Conservation (phyloP, 1,140 invertebrate species). For the Ridgeia piscesae region DNA sequence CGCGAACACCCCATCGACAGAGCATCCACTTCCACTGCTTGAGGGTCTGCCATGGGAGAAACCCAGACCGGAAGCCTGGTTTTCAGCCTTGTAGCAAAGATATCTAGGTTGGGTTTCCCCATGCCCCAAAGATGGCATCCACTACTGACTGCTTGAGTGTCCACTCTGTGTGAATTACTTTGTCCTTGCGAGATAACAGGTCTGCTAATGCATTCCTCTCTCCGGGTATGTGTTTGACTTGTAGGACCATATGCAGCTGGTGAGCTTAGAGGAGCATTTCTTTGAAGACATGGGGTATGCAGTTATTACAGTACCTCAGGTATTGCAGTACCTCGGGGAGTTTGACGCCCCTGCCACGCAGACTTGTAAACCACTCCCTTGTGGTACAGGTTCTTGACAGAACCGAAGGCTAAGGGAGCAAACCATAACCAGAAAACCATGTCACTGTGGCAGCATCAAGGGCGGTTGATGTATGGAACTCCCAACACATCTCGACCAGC, state of each 20-base stretch:
- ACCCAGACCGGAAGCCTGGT: slow-evolving; percentile 26
- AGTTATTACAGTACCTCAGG: too few species aligned
- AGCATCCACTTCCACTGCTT: slow-evolving; percentile 25
- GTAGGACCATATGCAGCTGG: not conserved
- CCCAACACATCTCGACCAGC: too few species aligned
- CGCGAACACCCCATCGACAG: slow-evolving; percentile 15
- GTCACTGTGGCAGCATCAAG: too few species aligned
- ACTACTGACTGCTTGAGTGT: not conserved
- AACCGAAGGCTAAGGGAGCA: too few species aligned
- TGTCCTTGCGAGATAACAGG: not conserved
- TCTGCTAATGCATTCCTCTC: not conserved
- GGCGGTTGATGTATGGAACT: too few species aligned
- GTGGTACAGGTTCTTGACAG: too few species aligned
- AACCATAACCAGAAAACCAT: too few species aligned
- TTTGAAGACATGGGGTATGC: too few species aligned
- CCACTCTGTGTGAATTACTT: not conserved
- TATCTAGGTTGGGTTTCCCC: slow-evolving; percentile 23
- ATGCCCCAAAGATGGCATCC: not conserved
- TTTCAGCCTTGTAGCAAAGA: slow-evolving; percentile 32
- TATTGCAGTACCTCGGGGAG: too few species aligned
- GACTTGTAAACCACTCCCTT: too few species aligned
- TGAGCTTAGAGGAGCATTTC: too few species aligned
- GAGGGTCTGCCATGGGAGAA: slow-evolving; percentile 24
- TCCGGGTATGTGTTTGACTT: not conserved
- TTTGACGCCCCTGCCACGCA: too few species aligned